Base-by-base conservation (phyloP, 2,797 vertebrate species). In the Kryptolebias ocellatus region DNA sequence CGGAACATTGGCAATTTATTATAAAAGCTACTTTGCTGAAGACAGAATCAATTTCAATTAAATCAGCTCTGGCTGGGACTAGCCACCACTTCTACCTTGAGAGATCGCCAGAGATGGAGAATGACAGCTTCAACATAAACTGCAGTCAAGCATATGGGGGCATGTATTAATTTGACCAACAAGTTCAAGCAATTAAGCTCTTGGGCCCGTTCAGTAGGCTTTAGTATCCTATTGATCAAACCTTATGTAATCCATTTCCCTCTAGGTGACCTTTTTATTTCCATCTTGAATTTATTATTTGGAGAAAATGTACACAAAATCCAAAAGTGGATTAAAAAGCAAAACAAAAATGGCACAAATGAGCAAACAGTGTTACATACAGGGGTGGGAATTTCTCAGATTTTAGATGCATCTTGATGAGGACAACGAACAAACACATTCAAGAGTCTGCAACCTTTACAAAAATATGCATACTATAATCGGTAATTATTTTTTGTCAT, bases 31-130 rank as follows among this genome's bases (percentile, higher is more conserved):
- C 84, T 77, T 80, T 54, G 51, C 74, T 61, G 65, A 77, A 87
- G 78, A 81, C 77, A 80, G 91, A 89, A 93, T 93, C 90, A 82
- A 93, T 93, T 93, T 93, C 79, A 91, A 92, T 94, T 91, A 91
- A 92, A 80, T 50, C 59, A 73, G 62, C 49, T 47, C 64, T n/a
- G 54, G 50, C 66, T 61, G 76, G 84, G 67, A 78, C 79, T 68
- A 53, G 61, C 61, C 65, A 44, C 53, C 55, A 71, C 61, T 71
- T 78, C 59, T 55, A 63, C 61, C 65, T 63, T 31, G 66, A 79
- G 71, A 70, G 62, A 77, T 4, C 12, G 64, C 49, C 3, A 34
- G 42, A 82, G 78, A 87, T 68, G 72, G 65, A 39, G 17, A 70
- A 76, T 70, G 73, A 85, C 73, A 70, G 83, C 54, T 64, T 72